These are phyloP conservation scores for Hirundo rustica DNA, from an alignment of 2,797 vertebrate species.

Conservation along the genomic window DNA sequence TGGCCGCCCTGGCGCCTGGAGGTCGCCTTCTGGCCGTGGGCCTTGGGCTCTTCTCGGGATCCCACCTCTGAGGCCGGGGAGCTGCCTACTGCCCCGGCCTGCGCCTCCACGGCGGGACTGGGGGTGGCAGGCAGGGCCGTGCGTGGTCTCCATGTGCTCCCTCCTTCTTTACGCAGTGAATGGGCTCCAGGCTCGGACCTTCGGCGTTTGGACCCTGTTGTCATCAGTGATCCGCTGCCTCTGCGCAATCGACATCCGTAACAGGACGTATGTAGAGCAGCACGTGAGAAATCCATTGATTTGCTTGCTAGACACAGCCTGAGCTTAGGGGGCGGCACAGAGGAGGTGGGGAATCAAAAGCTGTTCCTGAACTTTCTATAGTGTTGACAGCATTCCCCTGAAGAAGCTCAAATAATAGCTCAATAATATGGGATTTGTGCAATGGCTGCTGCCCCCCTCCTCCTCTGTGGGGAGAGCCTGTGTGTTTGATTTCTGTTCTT, in stretches of 20 bases:
- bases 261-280: constrained; percentile 84
- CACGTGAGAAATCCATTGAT: background rate
- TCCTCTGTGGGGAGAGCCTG: background rate
- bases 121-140: background rate
- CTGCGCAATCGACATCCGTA: constrained; percentile 95
- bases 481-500: fast-evolving
- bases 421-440: background rate
- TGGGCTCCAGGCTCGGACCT: constrained; percentile 94
- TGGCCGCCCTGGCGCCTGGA: background rate
- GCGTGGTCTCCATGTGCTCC: background rate
- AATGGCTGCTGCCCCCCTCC: background rate
- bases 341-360: background rate
- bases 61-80: background rate
- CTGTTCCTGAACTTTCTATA: background rate
- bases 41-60: background rate
- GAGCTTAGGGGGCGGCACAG: background rate
- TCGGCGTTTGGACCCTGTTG: constrained; percentile 94
- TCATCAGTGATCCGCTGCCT: constrained; percentile 92
- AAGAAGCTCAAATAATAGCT: background rate
- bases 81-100: background rate
- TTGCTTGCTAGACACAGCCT: background rate
- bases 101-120: background rate
- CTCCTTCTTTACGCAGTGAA: constrained; percentile 81
- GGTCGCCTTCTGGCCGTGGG: background rate
- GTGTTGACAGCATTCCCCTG: background rate